Evolutionary conservation across 2,113 vertebrate genomes (phyloP), one percentile per base, ranked within the genome.

Genomic region (Ariopsis seemanni): DNA sequence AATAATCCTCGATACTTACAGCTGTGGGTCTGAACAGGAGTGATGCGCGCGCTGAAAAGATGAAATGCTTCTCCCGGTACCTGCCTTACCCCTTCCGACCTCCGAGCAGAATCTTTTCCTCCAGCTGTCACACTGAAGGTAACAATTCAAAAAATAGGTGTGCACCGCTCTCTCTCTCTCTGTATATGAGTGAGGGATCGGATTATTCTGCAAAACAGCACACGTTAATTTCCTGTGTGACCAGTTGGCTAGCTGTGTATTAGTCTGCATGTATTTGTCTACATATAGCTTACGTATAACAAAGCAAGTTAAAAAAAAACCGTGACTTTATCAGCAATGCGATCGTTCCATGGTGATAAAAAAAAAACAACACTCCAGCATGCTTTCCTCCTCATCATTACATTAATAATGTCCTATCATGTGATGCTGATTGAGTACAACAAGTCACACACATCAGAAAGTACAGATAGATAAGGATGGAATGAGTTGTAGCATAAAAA

Each of bases 11-110:
- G 30, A 48, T 83, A 58, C 8, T 89, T 81, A 62, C 83, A 87
- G 57, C 58, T 82, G 79, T 84, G 48, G 83, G 58, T 50, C 90
- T 89, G 63, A 79, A 50, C 30, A 14, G 69, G 72, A 89, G 85
- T 83, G 84, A 89, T 89, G 89, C 87, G 75, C 84, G 80, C 85
- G 84, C 57, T 81, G 85, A 86, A 92, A 96, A 96, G 94, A 97
- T 97, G 96, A 96, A 96, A 96, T 96, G 96, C 95, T 96, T 96
- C 92, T 97, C 95, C 93, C 96, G 96, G 82, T 97, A 96, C 88
- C 95, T 96, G 94, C 95, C 96, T 88, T 96, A 96, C 92, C 92
- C 96, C 93, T 96, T 97, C 95, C 93, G 96, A 92, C 95, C 96
- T 92, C 95, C 96, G 85, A 95, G 94, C 89, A 96, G 94, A 94